phyloP scores from a whole-genome alignment of 2,113 vertebrate species.

The Columbina picui region DNA sequence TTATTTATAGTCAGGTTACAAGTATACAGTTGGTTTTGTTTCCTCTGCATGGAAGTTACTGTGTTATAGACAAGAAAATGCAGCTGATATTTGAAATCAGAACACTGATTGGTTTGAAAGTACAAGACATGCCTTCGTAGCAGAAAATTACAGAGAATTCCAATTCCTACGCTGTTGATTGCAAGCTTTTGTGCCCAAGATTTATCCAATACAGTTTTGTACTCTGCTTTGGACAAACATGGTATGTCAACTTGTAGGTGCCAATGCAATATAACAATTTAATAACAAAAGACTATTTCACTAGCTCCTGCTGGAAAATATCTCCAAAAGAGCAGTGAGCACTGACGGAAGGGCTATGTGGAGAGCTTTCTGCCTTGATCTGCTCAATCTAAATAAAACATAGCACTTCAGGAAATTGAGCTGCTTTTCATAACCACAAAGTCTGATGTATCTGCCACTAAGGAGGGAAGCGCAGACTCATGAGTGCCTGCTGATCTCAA shows the following conservation, averaged over 20 bases:
- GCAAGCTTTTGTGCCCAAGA: too few species aligned
- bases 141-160: neutral
- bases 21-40: neutral
- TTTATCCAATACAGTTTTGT: too few species aligned
- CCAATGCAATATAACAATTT: too few species aligned
- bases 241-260: too few species aligned
- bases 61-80: neutral
- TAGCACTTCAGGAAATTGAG: neutral
- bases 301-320: neutral
- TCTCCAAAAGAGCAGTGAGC: neutral
- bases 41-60: neutral
- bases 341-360: neutral
- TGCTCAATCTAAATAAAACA: constrained; percentile 20
- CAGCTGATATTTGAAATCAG: neutral
- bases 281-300: too few species aligned
- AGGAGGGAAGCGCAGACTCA: neutral
- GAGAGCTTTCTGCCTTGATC: neutral
- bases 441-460: neutral
- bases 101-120: neutral
- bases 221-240: too few species aligned
- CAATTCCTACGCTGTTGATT: too few species aligned
- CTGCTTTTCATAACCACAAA: neutral
- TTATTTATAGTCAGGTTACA: neutral
- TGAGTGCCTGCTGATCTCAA: neutral
- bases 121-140: neutral